Percentiles rank a stretch among this genome's conserved stretches.
phyloP scores from a whole-genome alignment of 2,113 vertebrate species.

The Camelus bactrianus region DNA sequence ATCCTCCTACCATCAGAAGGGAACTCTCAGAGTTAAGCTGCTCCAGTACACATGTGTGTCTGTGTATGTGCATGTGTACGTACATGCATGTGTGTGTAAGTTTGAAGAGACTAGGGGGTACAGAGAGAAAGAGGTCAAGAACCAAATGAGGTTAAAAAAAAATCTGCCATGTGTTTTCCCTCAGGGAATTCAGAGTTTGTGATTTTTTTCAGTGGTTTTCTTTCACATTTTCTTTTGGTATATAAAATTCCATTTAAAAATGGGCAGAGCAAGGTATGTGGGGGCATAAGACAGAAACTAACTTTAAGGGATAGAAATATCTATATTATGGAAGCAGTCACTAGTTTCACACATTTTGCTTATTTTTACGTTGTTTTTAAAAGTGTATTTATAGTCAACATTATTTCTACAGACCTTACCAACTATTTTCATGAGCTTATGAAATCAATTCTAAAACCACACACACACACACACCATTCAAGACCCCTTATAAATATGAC shows the following conservation, averaged over 20 bases:
- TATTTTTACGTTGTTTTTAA: constrained; percentile 31
- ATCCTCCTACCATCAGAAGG: not conserved
- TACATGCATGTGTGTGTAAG: not conserved
- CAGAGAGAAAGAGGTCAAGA: not conserved
- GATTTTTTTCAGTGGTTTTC: constrained; percentile 1
- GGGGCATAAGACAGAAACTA: not conserved
- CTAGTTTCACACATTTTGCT: constrained; percentile 33
- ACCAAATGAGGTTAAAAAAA: not conserved
- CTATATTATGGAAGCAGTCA: not conserved
- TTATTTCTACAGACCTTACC: not conserved
- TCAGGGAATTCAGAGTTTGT: constrained; percentile 32
- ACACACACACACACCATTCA: not conserved
- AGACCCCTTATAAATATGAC: not conserved
- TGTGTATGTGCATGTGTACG: not conserved
- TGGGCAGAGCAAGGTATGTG: not conserved
- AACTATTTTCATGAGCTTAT: not conserved
- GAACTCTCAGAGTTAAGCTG: not conserved
- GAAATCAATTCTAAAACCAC: not conserved
- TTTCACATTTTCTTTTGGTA: not conserved
- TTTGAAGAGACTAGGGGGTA: not conserved
- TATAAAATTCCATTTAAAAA: constrained; percentile 55
- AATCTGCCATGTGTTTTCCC: not conserved
- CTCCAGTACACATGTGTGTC: not conserved
- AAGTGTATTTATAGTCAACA: not conserved
- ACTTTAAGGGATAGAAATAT: constrained; percentile 15